phyloP scores from a whole-genome alignment of 1,140 invertebrate genomes.

The Drosophila sturtevanti region DNA sequence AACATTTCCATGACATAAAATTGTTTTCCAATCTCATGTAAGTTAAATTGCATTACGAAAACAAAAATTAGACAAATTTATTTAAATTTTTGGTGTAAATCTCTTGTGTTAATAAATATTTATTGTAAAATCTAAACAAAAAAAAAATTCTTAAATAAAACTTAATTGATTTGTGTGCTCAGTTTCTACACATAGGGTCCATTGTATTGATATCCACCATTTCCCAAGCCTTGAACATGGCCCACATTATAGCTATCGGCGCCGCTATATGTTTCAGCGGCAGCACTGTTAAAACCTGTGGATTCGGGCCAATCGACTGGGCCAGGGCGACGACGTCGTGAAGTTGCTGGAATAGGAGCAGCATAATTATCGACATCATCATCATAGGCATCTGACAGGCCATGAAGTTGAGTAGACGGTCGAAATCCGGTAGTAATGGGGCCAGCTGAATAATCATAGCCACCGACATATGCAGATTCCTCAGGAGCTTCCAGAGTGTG shows the following conservation, averaged over 20 bases:
- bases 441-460: slow-evolving; percentile 35
- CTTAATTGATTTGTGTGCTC: slow-evolving; percentile 16
- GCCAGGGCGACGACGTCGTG: slow-evolving; percentile 32
- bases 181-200: slow-evolving; percentile 56
- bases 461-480: slow-evolving; percentile 32
- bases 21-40: too few relatives aligned
- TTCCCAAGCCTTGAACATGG: slow-evolving; percentile 57
- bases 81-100: too few relatives aligned
- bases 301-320: slow-evolving; percentile 41
- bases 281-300: slow-evolving; percentile 19
- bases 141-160: slow-evolving; percentile 55
- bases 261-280: slow-evolving; percentile 55
- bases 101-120: slow-evolving; percentile 12
- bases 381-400: slow-evolving; percentile 41
- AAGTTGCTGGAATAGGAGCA: slow-evolving; percentile 22
- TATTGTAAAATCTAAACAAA: slow-evolving; percentile 41
- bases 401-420: slow-evolving; percentile 50
- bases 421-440: slow-evolving; percentile 36
- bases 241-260: slow-evolving; percentile 69
- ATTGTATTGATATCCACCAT: slow-evolving; percentile 49
- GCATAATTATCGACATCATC: slow-evolving; percentile 51
- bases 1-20: too few relatives aligned
- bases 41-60: too few relatives aligned
- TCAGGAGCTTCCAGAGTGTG: slow-evolving; percentile 61
- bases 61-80: too few relatives aligned